Evolutionary conservation across 2,888 invertebrate species (phyloP).

Genomic region (Andrena bicolor): DNA sequence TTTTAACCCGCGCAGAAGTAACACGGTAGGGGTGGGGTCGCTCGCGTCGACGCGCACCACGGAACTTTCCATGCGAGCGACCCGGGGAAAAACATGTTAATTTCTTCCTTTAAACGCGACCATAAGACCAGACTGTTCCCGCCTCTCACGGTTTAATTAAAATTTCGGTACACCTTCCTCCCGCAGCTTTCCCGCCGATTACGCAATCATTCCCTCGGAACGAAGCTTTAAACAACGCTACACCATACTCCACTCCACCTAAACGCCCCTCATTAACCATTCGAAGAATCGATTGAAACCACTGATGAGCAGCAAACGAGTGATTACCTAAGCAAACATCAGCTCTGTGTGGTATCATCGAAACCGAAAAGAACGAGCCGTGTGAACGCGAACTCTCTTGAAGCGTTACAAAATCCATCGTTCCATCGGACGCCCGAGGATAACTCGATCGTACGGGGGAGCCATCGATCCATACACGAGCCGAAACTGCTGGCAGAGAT

Average conservation of each 20-base stretch:
- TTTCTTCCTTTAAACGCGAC: constrained; percentile 25
- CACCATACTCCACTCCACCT: neutral
- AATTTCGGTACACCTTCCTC: constrained; percentile 20
- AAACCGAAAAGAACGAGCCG: constrained; percentile 12
- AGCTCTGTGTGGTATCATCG: neutral
- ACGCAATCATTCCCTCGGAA: neutral
- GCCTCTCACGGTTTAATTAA: constrained; percentile 43
- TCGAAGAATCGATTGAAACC: neutral
- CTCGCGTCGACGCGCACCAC: constrained; percentile 12
- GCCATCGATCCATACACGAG: constrained; percentile 19
- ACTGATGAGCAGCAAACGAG: too few species aligned
- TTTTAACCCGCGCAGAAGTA: constrained; percentile 16
- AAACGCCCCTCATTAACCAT: neutral
- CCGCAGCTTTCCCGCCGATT: neutral
- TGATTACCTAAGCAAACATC: constrained; percentile 9
- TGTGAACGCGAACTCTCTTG: constrained; percentile 32
- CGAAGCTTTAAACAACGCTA: neutral
- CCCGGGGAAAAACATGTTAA: constrained; percentile 34
- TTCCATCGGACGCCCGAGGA: neutral
- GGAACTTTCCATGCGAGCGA: constrained; percentile 38
- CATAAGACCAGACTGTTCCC: neutral
- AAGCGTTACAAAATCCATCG: constrained; percentile 23
- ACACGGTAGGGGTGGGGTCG: neutral
- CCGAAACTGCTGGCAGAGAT: neutral
- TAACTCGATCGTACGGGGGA: constrained; percentile 18